A percentile compares a stretch with the other conserved stretches of the same genome.
Conservation (phyloP, 2,113 vertebrate species). For the Rhinopomastus cyanomelas region DNA sequence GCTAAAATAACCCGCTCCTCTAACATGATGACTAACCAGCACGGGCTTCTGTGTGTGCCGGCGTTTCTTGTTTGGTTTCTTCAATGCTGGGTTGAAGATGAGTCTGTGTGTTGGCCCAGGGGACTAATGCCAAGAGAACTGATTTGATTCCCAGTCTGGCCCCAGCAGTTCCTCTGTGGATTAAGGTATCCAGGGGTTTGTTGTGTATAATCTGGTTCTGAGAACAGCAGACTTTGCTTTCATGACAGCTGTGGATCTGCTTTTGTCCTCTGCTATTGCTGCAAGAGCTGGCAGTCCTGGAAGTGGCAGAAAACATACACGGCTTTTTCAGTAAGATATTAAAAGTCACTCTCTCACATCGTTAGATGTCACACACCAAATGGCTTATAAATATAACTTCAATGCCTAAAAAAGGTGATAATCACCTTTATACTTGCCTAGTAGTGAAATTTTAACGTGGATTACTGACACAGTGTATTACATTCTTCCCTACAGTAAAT, state of each 20-base stretch:
- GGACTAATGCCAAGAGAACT: neutral
- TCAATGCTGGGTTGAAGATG: neutral
- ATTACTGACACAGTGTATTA: neutral
- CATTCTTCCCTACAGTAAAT: neutral
- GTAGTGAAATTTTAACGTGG: neutral
- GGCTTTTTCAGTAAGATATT: neutral
- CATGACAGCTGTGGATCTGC: accelerated
- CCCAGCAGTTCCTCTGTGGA: neutral
- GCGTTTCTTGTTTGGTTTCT: neutral
- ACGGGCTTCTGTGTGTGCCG: neutral
- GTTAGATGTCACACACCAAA: neutral
- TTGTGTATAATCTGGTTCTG: neutral
- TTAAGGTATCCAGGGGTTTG: neutral
- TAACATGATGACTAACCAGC: neutral
- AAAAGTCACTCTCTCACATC: neutral
- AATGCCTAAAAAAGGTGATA: neutral
- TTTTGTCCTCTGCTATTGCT: accelerated
- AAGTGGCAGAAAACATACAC: neutral
- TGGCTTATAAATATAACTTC: neutral
- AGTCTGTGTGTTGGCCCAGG: neutral
- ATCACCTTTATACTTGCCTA: slow-evolving; percentile 6
- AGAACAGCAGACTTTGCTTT: neutral
- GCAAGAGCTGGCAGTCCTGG: neutral
- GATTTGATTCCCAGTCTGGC: neutral
- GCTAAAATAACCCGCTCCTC: neutral